phyloP scores from a whole-genome alignment of 35 echinoderm and acorn worm species.

The Heliocidaris erythrogramma region DNA sequence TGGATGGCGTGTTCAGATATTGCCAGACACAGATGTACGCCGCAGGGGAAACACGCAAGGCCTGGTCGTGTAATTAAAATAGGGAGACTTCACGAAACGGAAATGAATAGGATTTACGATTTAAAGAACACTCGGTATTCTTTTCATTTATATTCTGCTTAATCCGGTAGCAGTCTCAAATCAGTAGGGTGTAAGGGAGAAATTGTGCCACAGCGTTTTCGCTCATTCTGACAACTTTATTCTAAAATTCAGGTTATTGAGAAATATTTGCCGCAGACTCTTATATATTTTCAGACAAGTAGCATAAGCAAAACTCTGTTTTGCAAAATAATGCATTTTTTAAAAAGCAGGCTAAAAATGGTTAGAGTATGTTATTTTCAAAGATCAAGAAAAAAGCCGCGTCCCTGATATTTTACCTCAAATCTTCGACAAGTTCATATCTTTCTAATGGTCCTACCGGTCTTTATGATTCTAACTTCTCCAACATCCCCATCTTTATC shows the following conservation, averaged over 20 bases:
- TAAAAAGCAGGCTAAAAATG: neutral
- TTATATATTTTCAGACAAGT: neutral
- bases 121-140: neutral
- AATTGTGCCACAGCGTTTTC: neutral
- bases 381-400: neutral
- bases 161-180: neutral
- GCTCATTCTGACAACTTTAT: neutral
- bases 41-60: neutral
- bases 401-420: neutral
- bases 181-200: neutral
- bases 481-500: no score
- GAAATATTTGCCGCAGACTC: neutral
- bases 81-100: neutral
- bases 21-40: neutral
- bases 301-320: neutral
- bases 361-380: neutral
- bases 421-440: neutral
- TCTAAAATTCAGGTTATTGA: neutral
- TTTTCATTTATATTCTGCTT: neutral
- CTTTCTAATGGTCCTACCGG: no score
- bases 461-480: no score
- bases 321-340: neutral
- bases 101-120: constrained; percentile 19
- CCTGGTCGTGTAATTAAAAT: neutral
- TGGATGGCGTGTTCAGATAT: neutral